Evolutionary conservation across 1,140 invertebrate species (phyloP), one percentile per base, ranked within the genome.

Genomic region (Procambarus virginalis): DNA sequence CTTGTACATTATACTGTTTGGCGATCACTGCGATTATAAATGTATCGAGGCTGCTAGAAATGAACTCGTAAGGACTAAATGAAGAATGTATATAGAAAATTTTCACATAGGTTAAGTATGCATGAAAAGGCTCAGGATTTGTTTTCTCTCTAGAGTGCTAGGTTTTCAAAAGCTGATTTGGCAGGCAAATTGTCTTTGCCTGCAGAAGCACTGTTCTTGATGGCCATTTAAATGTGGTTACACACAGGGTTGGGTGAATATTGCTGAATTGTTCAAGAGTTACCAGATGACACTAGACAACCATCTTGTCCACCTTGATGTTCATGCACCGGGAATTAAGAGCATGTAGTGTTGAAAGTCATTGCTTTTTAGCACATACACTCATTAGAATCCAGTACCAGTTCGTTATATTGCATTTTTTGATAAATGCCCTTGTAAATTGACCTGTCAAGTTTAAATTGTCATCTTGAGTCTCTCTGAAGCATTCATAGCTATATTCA

Each of bases 101-200:
- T 73, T 73, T 73, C 14, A 73, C 34, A 6, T 73, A 73, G 68
- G 22, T 73, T 73, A 73, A 73, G 68, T 34, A 73, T 73, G 68
- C n/a, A 34, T 73, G n/a, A 73, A 22, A 73, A 73, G n/a, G 68
- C 68, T 73, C 68, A 73, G 68, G 68, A 73, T 73, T 73, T 73
- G 45, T 73, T 73, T 34, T 34, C 34, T 34, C 34, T 34, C 34
- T 34, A 34, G 60, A 73, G 22, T 73, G 22, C 10, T 73, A 34
- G 68, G 8, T 73, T 73, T 34, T 73, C 68, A 73, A 73, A 73
- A 34, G 22, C n/a, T 73, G 20, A 45, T 73, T 64, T 64, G 4
- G 22, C 22, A 20, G n/a, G 68, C 68, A 34, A 20, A 20, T 34
- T 34, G 5, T 20, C 20, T 73, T 20, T 73, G n/a, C n/a, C 68